Percentiles rank a stretch among this genome's conserved stretches.
These are phyloP conservation scores for Chloropsis cyanopogon DNA, from an alignment of 2,113 vertebrate genomes.

Conservation along the genomic window DNA sequence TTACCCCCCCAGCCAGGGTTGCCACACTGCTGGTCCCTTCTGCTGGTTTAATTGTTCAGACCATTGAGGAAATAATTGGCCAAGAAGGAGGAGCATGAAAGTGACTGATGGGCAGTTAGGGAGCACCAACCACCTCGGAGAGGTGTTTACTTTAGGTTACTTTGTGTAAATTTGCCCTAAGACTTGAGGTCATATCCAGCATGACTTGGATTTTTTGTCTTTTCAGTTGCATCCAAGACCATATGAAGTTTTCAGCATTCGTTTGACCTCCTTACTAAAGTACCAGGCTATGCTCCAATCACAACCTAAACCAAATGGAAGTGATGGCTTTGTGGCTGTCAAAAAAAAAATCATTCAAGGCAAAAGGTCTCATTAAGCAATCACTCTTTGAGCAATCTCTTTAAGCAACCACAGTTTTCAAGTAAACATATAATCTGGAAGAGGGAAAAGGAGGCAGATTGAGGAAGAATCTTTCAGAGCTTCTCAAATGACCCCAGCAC, in stretches of 20 bases:
- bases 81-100: neutral
- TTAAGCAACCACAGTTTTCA: neutral
- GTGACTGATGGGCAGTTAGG: accelerated
- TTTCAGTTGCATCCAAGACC: neutral
- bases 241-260: neutral
- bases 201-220: neutral
- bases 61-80: neutral
- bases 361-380: conserved; percentile 33
- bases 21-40: neutral
- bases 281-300: neutral
- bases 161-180: neutral
- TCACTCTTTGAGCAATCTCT: neutral
- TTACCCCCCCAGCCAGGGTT: neutral
- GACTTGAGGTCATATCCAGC: neutral
- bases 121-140: accelerated
- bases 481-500: neutral
- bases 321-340: neutral
- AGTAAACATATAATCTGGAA: neutral
- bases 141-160: neutral
- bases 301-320: neutral
- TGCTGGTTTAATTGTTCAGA: neutral
- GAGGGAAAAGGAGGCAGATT: neutral
- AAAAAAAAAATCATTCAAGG: neutral
- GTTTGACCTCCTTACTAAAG: neutral
- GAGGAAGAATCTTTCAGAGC: neutral